Conservation (phyloP, 2,888 invertebrate species). For the Melanargia galathea region DNA sequence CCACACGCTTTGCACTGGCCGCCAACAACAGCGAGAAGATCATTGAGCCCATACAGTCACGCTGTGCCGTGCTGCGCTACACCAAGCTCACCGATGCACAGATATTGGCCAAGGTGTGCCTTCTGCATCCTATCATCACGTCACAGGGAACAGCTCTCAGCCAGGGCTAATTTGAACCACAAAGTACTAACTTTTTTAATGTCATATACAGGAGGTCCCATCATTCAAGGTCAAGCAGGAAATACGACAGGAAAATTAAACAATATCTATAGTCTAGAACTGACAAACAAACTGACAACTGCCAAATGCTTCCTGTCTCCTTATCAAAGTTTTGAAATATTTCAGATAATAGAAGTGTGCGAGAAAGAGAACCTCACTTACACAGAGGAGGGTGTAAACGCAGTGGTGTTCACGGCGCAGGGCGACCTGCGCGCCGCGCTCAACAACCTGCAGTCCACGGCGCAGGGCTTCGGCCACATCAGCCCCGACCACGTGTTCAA, state of each 20-base stretch:
- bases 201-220: too few species aligned
- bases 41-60: conserved; percentile 98
- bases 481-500: conserved; percentile 97
- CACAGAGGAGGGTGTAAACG: conserved; percentile 96
- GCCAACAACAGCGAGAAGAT: conserved; percentile 99
- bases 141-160: too few species aligned
- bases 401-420: conserved; percentile 98
- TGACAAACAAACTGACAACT: too few species aligned
- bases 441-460: conserved; percentile 96
- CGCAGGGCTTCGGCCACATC: conserved; percentile 93
- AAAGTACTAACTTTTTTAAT: too few species aligned
- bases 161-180: too few species aligned
- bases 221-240: too few species aligned
- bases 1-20: conserved; percentile 98
- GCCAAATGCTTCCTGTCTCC: too few species aligned
- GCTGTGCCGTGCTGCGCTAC: conserved; percentile 98
- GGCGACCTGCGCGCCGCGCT: conserved; percentile 99
- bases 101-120: conserved; percentile 88
- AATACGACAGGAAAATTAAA: too few species aligned
- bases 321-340: conserved; percentile 5
- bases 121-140: not conserved
- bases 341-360: conserved; percentile 71
- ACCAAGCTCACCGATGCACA: conserved; percentile 95
- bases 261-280: too few species aligned
- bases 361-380: conserved; percentile 84